A percentile compares a stretch with the other conserved stretches of the same genome.
phyloP scores from a whole-genome alignment of 92 coral and sea anemone species.

The Virgularia gustaviana region DNA sequence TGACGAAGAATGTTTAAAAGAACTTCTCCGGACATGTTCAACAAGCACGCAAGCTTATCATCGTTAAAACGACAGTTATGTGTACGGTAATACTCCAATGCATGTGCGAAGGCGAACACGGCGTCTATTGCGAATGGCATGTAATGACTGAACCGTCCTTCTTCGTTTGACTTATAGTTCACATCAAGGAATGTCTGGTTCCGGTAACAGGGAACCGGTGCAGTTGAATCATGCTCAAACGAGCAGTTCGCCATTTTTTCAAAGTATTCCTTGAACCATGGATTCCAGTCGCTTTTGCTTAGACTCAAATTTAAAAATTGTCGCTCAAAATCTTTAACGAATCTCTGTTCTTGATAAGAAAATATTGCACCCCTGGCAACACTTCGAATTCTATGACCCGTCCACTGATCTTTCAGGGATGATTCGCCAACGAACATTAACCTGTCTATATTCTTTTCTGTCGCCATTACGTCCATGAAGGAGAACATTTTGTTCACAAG shows the following conservation, averaged over 20 bases:
- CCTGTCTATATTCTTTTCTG: no score
- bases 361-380: neutral
- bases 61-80: slow-evolving; percentile 37
- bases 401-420: no score
- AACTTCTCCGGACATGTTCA: slow-evolving; percentile 43
- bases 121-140: slow-evolving; percentile 68
- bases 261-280: slow-evolving; percentile 89
- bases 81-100: slow-evolving; percentile 51
- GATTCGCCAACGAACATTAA: no score
- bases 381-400: slow-evolving; percentile 1
- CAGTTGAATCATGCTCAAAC: slow-evolving; percentile 7
- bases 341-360: neutral
- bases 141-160: neutral
- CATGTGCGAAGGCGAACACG: slow-evolving; percentile 76
- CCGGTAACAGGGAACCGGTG: neutral
- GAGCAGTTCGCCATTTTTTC: slow-evolving; percentile 66
- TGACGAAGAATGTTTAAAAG: slow-evolving; percentile 18
- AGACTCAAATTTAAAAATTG: slow-evolving; percentile 60
- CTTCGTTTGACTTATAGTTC: slow-evolving; percentile 21
- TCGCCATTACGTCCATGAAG: no score
- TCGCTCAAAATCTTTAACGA: slow-evolving; percentile 56
- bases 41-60: slow-evolving; percentile 53
- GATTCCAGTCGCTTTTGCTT: slow-evolving; percentile 60
- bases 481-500: no score
- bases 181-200: slow-evolving; percentile 41